Conservation (phyloP, 2,888 invertebrate species). For the Cryptocephalus moraei region DNA sequence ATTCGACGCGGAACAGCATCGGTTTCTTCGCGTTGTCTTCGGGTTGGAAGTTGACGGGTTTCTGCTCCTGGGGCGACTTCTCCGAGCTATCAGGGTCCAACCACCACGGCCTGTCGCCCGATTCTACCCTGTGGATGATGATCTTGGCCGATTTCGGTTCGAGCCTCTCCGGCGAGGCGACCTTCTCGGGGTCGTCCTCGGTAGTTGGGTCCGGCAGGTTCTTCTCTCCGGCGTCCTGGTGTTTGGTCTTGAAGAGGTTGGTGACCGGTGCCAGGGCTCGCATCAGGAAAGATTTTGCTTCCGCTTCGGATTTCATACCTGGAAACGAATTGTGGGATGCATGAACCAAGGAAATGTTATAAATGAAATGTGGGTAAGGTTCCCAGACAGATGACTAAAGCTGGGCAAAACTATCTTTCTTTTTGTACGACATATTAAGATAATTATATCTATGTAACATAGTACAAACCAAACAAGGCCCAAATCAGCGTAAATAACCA, state of each 20-base stretch:
- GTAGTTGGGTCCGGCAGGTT: constrained; percentile 33
- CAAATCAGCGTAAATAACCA: too few species aligned
- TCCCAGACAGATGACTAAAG: too few species aligned
- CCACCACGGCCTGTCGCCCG: constrained; percentile 59
- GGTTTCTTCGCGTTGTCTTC: not conserved
- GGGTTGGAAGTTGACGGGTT: too few species aligned
- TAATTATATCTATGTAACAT: too few species aligned
- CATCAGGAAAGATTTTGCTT: constrained; percentile 63
- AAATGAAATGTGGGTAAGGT: too few species aligned
- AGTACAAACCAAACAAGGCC: too few species aligned
- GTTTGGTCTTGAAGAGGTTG: constrained; percentile 52
- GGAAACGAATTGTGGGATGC: not conserved
- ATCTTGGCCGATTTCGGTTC: constrained; percentile 38
- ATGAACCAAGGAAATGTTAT: too few species aligned
- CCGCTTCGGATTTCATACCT: constrained; percentile 42
- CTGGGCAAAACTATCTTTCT: too few species aligned
- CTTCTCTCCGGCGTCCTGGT: constrained; percentile 39
- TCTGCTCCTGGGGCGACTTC: not conserved
- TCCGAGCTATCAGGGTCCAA: constrained; percentile 7
- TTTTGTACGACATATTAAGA: too few species aligned
- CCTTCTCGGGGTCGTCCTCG: constrained; percentile 14
- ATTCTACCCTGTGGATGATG: constrained; percentile 40
- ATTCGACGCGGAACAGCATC: not conserved
- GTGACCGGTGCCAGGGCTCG: constrained; percentile 66
- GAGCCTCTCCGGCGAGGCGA: constrained; percentile 12